A percentile compares a stretch with the other conserved stretches of the same genome.
Conservation (phyloP, 2,888 invertebrate genomes). For the Heliconius aoede region DNA sequence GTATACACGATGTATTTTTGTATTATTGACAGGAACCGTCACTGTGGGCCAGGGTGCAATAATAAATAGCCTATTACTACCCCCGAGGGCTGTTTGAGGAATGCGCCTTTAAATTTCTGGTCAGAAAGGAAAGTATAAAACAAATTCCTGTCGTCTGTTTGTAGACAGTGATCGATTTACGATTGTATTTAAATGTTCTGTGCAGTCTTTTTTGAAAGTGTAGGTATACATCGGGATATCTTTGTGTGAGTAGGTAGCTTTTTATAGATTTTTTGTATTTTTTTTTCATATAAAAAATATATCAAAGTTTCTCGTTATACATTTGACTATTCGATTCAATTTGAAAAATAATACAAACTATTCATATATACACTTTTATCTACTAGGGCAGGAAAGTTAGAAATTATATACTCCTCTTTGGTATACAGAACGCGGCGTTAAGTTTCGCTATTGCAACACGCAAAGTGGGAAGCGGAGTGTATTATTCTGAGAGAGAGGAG, state of each 20-base stretch:
- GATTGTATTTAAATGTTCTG: constrained; percentile 28
- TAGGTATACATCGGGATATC: neutral
- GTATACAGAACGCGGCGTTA: too few relatives aligned
- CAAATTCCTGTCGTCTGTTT: constrained; percentile 39
- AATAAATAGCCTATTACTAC: constrained; percentile 46
- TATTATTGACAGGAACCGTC: constrained; percentile 49
- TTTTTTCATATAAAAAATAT: neutral
- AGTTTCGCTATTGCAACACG: too few relatives aligned
- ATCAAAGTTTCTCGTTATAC: too few relatives aligned
- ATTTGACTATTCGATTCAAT: too few relatives aligned
- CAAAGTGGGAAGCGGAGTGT: too few relatives aligned
- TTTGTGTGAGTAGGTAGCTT: neutral
- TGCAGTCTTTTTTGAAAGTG: constrained; percentile 4
- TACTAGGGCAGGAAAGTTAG: too few relatives aligned
- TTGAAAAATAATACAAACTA: too few relatives aligned
- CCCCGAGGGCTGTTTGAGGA: constrained; percentile 39
- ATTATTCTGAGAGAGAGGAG: too few relatives aligned
- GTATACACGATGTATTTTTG: constrained; percentile 36
- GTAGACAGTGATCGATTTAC: constrained; percentile 41
- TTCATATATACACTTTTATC: too few relatives aligned
- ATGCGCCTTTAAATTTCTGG: constrained; percentile 45
- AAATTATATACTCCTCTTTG: too few relatives aligned
- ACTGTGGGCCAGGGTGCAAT: constrained; percentile 35
- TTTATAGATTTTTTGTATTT: neutral
- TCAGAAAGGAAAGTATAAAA: constrained; percentile 44